A percentile compares a stretch with the other conserved stretches of the same genome.
Evolutionary conservation across 2,888 invertebrate genomes (phyloP).

Genomic region (Acanthosoma haemorrhoidale): DNA sequence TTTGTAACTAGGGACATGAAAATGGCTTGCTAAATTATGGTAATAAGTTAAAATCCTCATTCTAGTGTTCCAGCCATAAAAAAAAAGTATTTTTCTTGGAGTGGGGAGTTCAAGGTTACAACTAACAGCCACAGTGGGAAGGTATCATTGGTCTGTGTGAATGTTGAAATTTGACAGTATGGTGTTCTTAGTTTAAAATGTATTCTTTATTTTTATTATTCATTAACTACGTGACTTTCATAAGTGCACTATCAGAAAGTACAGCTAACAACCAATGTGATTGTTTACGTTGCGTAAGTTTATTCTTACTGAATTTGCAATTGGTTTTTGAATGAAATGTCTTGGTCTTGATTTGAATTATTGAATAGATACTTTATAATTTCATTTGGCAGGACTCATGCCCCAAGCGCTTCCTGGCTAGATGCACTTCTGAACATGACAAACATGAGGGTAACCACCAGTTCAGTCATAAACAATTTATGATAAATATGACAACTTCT

Average conservation of each 20-base stretch:
- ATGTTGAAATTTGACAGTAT: too few relatives aligned
- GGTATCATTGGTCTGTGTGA: not conserved
- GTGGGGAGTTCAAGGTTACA: slow-evolving; percentile 4
- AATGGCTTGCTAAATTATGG: too few relatives aligned
- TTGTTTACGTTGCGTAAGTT: not conserved
- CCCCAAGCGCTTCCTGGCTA: not conserved
- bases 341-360: not conserved
- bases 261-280: not conserved
- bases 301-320: not conserved
- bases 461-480: not conserved
- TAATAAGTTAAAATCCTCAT: not conserved
- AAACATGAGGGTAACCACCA: not conserved
- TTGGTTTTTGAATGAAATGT: not conserved
- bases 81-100: too few relatives aligned
- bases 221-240: not conserved
- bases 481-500: not conserved
- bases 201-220: not conserved
- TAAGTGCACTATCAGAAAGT: not conserved
- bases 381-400: not conserved
- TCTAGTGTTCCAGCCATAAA: not conserved
- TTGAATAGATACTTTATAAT: not conserved
- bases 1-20: too few relatives aligned
- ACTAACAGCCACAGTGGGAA: not conserved
- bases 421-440: not conserved
- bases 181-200: not conserved